Conservation (phyloP, 2,113 vertebrate species). For the Galemys pyrenaicus region DNA sequence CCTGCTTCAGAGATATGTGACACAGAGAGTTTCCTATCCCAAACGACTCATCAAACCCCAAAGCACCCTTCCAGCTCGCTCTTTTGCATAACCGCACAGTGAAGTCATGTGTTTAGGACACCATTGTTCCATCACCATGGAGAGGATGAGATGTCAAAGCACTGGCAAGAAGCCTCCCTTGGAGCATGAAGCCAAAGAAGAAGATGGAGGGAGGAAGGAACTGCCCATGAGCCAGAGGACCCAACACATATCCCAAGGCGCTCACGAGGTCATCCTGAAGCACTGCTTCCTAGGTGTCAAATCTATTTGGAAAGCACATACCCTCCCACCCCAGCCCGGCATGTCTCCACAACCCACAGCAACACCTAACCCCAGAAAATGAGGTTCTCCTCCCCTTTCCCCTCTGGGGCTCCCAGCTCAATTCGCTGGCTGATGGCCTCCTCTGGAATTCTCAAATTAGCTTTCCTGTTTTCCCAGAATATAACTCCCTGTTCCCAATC, state of each 20-base stretch:
- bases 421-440: background rate
- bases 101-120: conserved; percentile 80
- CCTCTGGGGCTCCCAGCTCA: background rate
- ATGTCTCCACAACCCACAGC: background rate
- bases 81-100: conserved; percentile 59
- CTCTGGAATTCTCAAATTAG: background rate
- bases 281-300: background rate
- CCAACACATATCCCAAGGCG: conserved; percentile 6
- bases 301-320: background rate
- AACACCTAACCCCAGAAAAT: background rate
- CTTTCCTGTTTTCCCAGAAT: background rate
- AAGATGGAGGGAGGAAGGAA: conserved; percentile 57
- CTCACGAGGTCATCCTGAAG: background rate
- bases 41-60: background rate
- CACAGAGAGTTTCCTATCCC: conserved; percentile 46
- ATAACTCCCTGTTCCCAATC: background rate
- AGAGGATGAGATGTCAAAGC: conserved; percentile 66
- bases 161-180: conserved; percentile 61
- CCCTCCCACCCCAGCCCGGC: background rate
- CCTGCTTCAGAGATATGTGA: background rate
- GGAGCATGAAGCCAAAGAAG: conserved; percentile 48
- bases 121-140: conserved; percentile 77
- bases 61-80: background rate
- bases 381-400: background rate
- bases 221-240: background rate